These are phyloP conservation scores for Pachymerium ferrugineum DNA, from an alignment of 2,888 invertebrate genomes.

Conservation along the genomic window DNA sequence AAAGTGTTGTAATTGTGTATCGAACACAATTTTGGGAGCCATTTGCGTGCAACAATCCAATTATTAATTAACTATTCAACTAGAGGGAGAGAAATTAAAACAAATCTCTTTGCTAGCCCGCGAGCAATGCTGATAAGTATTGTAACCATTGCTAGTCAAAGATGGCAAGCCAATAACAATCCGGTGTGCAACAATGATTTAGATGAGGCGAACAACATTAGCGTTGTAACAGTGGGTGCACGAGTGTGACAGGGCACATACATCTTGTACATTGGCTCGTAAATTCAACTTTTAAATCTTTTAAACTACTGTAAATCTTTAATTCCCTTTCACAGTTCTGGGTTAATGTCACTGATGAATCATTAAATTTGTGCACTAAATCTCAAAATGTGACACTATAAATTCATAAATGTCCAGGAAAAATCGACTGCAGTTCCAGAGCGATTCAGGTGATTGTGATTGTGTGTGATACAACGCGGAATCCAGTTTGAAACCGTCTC, in stretches of 20 bases:
- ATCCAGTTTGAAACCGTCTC: not conserved
- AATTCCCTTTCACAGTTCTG: not conserved
- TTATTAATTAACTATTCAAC: conserved; percentile 1
- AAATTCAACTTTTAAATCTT: not conserved
- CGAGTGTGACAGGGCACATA: not conserved
- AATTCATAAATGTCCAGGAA: no score
- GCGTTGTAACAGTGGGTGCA: not conserved
- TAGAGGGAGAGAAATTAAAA: not conserved
- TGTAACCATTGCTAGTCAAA: no score
- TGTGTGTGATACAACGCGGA: no score
- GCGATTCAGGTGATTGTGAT: no score
- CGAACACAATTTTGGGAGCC: not conserved
- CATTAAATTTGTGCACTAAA: no score
- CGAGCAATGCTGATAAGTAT: no score
- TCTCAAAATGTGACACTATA: no score
- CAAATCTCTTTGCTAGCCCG: not conserved
- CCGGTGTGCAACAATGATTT: no score
- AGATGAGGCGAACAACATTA: not conserved
- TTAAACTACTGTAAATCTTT: not conserved
- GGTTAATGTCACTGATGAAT: no score
- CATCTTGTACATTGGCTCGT: not conserved
- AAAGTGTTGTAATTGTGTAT: not conserved
- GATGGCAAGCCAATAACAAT: no score
- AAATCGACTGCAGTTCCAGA: no score
- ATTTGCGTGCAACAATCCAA: not conserved